Base-by-base conservation (phyloP, 2,113 vertebrate species). In the Stegostoma tigrinum region DNA sequence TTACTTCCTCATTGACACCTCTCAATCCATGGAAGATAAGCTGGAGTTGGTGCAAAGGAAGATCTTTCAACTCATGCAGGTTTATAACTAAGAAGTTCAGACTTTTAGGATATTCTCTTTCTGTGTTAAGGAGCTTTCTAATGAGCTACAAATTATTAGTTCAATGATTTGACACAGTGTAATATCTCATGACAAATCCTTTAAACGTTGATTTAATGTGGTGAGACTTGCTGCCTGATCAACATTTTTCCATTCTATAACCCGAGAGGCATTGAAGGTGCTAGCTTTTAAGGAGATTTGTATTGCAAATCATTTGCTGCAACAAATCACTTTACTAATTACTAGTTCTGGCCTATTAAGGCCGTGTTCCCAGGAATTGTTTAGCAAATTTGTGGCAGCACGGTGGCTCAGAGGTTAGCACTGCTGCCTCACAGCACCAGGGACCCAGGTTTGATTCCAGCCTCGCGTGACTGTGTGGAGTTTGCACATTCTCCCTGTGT, bases 1-100 rank as follows among this genome's bases (percentile, higher is more conserved):
- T 89, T 98, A 97, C 67, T 80, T 98, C 96, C 97, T 98, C 95
- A 96, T 98, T 89, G 98, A 98, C 96, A 98, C 97, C 0, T 98
- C 98, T 85, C 97, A 97, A 70, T 98, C 98, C n/a, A 98, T 98
- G 98, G 97, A 96, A 68, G 96, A 97, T 70, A 98, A 98, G 94
- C 96, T 98, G 87, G 96, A 97, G 83, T 68, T 97, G 96, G 96
- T 98, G 96, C 98, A 98, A 95, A 96, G 97, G 94, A 98, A 98
- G 96, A 96, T 98, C 96, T 96, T 97, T 96, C 97, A 97, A 94
- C 96, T 98, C 38, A 97, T 98, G 67, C 96, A 97, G 98, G 98
- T 98, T 96, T 93, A 96, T 95, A 2, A 80, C 55, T 23, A 96
- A 95, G 0, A 27, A 10, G 68, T 66, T 45, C n/a, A 75, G 42